Conservation (phyloP, 2,113 vertebrate species). For the Brachypteracias leptosomus region DNA sequence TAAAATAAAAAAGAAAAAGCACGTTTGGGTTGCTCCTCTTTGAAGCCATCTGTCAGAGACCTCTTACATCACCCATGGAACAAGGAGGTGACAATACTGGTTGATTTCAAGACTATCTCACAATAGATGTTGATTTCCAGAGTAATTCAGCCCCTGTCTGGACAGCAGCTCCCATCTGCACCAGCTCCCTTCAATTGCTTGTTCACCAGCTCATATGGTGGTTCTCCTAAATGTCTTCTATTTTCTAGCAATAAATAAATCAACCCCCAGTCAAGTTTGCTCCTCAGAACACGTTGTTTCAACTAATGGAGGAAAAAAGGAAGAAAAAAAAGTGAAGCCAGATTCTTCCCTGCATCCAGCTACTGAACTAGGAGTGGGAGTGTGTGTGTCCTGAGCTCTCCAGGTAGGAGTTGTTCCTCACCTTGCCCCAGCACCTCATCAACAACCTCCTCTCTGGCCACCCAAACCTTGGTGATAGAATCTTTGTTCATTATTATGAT, state of each 20-base stretch:
- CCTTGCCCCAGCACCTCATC: neutral
- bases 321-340: neutral
- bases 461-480: neutral
- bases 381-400: rapidly evolving
- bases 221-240: neutral
- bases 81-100: neutral
- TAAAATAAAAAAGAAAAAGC: slow-evolving; percentile 65
- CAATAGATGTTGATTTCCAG: slow-evolving; percentile 4
- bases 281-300: neutral
- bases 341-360: neutral
- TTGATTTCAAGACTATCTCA: neutral
- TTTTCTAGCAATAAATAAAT: neutral
- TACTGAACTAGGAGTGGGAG: neutral
- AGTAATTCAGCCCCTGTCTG: neutral
- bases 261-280: neutral
- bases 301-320: neutral
- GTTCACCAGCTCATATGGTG: neutral
- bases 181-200: neutral
- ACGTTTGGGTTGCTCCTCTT: slow-evolving; percentile 24
- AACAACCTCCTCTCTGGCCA: neutral
- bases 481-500: neutral
- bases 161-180: neutral
- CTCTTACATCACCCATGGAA: neutral
- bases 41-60: neutral
- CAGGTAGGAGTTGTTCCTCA: neutral